Conservation (phyloP, 2,797 vertebrate species). For the Eulemur rubriventer region DNA sequence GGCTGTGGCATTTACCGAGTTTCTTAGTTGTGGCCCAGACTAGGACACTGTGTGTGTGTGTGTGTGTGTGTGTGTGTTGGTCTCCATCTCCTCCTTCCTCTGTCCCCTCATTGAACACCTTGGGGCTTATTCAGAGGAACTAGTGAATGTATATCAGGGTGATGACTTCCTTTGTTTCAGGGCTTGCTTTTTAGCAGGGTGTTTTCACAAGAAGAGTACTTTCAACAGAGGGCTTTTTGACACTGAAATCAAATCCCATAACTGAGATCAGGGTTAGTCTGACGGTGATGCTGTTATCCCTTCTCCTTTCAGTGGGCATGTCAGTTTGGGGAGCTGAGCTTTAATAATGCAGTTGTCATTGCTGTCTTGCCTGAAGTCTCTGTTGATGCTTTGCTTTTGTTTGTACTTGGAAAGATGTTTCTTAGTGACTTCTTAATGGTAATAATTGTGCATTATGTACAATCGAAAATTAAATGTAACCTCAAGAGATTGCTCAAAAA, state of each 20-base stretch:
- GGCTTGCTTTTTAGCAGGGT: neutral
- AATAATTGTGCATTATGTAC: constrained; percentile 24
- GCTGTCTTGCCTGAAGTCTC: neutral
- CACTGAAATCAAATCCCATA: neutral
- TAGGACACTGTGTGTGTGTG: neutral
- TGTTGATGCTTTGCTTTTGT: neutral
- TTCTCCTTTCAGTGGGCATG: neutral
- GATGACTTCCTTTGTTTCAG: neutral
- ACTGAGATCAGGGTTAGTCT: neutral
- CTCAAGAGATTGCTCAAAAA: neutral
- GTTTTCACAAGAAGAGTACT: neutral
- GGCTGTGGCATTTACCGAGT: constrained; percentile 48
- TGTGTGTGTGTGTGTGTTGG: neutral
- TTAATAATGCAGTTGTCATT: neutral
- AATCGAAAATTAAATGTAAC: constrained; percentile 56
- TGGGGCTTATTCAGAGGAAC: neutral
- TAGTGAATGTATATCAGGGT: neutral
- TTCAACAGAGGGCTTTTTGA: neutral
- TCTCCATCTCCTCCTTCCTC: neutral
- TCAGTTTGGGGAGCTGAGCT: neutral
- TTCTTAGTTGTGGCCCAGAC: constrained; percentile 54
- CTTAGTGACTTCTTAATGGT: constrained; percentile 49
- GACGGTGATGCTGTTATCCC: neutral
- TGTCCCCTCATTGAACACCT: neutral
- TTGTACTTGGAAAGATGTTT: constrained; percentile 42